Conservation (phyloP, 2,797 vertebrate genomes). For the Cottoperca gobio region DNA sequence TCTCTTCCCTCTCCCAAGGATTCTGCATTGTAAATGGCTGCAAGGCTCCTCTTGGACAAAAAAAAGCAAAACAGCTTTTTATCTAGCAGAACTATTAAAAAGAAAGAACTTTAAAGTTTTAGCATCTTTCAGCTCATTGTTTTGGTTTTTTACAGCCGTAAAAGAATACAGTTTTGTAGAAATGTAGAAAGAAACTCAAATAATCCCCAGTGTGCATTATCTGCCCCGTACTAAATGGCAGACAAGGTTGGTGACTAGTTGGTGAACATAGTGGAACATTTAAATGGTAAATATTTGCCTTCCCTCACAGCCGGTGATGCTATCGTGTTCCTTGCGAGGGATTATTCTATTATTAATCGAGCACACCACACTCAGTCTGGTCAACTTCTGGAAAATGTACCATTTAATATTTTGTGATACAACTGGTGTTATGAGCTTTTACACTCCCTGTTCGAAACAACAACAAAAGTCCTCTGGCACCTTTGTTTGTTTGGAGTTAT, state of each 20-base stretch:
- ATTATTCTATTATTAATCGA: no score
- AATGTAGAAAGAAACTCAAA: accelerated
- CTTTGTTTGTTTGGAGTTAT: slow-evolving; percentile 46
- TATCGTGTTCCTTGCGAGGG: not conserved
- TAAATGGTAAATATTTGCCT: not conserved
- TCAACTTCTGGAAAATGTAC: not conserved
- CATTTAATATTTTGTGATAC: not conserved
- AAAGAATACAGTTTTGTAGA: not conserved
- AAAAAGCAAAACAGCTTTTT: slow-evolving; percentile 17
- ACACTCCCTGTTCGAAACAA: not conserved
- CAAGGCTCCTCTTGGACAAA: slow-evolving; percentile 38
- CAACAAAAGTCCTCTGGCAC: slow-evolving; percentile 24
- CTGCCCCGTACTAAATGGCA: not conserved
- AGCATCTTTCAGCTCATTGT: not conserved
- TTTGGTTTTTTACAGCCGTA: not conserved
- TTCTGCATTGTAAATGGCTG: slow-evolving; percentile 66
- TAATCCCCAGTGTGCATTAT: not conserved
- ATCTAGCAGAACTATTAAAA: slow-evolving; percentile 32
- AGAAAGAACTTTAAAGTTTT: slow-evolving; percentile 1
- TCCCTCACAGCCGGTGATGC: not conserved
- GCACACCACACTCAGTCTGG: no score
- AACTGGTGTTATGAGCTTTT: not conserved
- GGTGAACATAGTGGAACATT: not conserved
- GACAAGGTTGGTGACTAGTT: not conserved
- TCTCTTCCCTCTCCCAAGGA: slow-evolving; percentile 51